Percentiles rank a stretch among this genome's conserved stretches.
Evolutionary conservation across 2,113 vertebrate species (phyloP).

Genomic region (Cryptomyrus ogoouensis): DNA sequence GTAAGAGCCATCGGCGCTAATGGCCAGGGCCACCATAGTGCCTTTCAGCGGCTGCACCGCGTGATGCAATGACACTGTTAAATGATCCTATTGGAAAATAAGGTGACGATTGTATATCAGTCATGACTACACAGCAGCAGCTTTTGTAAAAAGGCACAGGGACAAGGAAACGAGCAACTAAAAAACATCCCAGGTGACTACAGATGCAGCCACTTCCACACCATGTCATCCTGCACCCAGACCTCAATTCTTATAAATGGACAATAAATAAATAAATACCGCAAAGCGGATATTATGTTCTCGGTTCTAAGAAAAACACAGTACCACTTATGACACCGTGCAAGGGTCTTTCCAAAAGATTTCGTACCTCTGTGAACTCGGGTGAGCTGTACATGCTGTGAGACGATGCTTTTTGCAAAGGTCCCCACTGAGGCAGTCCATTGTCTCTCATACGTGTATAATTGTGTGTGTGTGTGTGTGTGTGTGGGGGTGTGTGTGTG

Average conservation of each 20-base stretch:
- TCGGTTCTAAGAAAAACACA: slow-evolving; percentile 16
- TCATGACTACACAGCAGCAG: slow-evolving; percentile 17
- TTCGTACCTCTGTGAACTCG: not conserved
- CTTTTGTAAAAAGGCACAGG: slow-evolving; percentile 35
- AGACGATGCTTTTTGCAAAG: not conserved
- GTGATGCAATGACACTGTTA: not conserved
- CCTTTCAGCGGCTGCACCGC: not conserved
- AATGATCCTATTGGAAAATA: not conserved
- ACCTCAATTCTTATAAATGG: not conserved
- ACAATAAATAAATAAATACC: slow-evolving; percentile 54
- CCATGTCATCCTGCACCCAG: not conserved
- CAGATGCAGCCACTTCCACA: not conserved
- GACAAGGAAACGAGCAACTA: not conserved
- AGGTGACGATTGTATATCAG: not conserved
- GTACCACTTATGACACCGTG: not conserved
- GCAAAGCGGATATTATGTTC: slow-evolving; percentile 24
- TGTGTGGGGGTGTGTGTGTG: not conserved
- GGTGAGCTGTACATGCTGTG: not conserved
- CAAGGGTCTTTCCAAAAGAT: not conserved
- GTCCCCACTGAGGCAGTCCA: not conserved
- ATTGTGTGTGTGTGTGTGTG: not conserved
- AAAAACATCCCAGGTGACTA: not conserved
- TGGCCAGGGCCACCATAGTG: not conserved
- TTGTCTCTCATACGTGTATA: not conserved
- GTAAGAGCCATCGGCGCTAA: not conserved